Base-by-base conservation (phyloP, 2,888 invertebrate genomes). In the Rhamphomyia laevipes region DNA sequence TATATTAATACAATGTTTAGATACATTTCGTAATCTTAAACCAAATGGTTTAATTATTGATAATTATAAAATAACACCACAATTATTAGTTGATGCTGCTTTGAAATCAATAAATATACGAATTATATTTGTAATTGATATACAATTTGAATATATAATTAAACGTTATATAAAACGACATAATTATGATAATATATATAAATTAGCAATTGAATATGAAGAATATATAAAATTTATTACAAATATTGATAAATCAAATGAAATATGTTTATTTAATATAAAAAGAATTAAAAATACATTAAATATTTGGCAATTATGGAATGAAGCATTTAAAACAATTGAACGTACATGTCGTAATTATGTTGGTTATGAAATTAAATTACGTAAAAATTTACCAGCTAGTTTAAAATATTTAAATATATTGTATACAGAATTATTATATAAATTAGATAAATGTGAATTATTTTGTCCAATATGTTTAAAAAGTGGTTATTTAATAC, bases 11-110 rank as follows among this genome's bases (percentile, higher is more conserved):
- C 70, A 71, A 57, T 73, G 76, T 38, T 68, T 82, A 13, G 75
- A 78, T 61, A 70, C 75, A 45, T 74, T 77, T 62, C 66, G 71
- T 46, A 69, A 69, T 46, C 66, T 70, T 11, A 58, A 67, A 4
- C 73, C 76, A 2, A 74, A 76, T 57, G 82, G 82, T n/a, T 72
- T 74, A 58, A 63, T 83, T 13, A 70, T 78, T 47, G 82, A 82
- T 59, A 82, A 81, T 1, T 77, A 80, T 62, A 81, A 80, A 5
- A 67, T 71, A 48, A 67, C 65, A 18, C 64, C 73, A n/a, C 59
- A 67, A 41, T 77, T 80, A 62, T 70, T 74, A 12, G 66, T 68
- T 55, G 68, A 73, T 56, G 61, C 81, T 17, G 64, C 67, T 4
- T 70, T 68, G 55, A 51, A 71, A 18, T 77, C 76, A 27, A 58